Base-by-base conservation (phyloP, 30 jellyfish, hydroid and myxozoan genomes). In the Cassiopea andromeda region DNA sequence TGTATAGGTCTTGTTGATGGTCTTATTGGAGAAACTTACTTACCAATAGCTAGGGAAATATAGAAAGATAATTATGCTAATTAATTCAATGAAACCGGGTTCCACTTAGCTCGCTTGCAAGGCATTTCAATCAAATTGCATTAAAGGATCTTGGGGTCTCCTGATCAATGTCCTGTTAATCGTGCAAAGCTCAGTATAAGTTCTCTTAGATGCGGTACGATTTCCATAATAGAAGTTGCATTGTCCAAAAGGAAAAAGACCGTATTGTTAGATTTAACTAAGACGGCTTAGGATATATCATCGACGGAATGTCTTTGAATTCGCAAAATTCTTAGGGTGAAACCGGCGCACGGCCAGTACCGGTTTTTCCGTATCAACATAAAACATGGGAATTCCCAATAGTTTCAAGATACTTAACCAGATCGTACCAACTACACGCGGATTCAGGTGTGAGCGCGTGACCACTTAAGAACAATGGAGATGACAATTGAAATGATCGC, bases 251-350 rank as follows among this genome's bases (percentile, higher is more conserved):
- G 75, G 90, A 87, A 87, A 76, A 78, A 66, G 94, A 77, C 78
- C 75, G 66, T 38, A 87, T 87, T 87, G 94, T 76, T 54, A 77
- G 90, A 50, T 78, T 72, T 49, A 57, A 64, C 80, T 78, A 77
- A 87, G 90, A 27, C 82, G 90, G 94, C 94, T 87, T 87, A 87
- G 85, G 86, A 14, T 77, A 49, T 87, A 69, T 87, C 90, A 77
- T 60, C 67, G 85, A 66, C 85, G 94, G 94, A 87, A 87, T 87
- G 94, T 69, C 87, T 77, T 87, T 87, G 90, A 66, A 60, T 44
- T 76, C 87, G 87, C 93, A 46, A 58, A 74, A 85, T 85, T 74
- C 87, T 85, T 87, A 75, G 87, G 73, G 93, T 10, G 46, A 60
- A 60, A 73, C 93, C 93, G 87, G 93, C 47, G 87, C 93, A 85